phyloP scores from a whole-genome alignment of 2,113 vertebrate species.

The Takifugu bimaculatus region DNA sequence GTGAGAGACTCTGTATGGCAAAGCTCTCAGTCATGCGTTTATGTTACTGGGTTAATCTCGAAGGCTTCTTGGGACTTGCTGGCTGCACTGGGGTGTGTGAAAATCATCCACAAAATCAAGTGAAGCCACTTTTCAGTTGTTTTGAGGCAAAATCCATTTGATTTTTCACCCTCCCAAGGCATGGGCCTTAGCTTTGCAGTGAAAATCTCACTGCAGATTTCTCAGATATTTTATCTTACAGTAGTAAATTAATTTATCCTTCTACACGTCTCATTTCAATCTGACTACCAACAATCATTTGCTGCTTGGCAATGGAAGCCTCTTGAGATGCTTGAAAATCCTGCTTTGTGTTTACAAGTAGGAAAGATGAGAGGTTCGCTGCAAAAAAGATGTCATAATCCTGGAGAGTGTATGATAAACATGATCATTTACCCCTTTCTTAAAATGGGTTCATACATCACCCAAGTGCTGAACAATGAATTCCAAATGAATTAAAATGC shows the following conservation, averaged over 20 bases:
- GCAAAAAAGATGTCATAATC: slow-evolving; percentile 23
- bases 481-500: slow-evolving; percentile 37
- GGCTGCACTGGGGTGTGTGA: slow-evolving; percentile 5
- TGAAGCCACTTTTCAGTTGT: not conserved
- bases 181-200: not conserved
- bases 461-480: too few species aligned
- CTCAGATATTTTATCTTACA: not conserved
- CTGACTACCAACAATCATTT: slow-evolving; percentile 30
- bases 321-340: slow-evolving; percentile 48
- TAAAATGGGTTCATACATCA: too few species aligned
- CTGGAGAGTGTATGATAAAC: slow-evolving; percentile 36
- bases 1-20: not conserved
- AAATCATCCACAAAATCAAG: slow-evolving; percentile 10
- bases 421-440: slow-evolving; percentile 46
- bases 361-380: slow-evolving; percentile 21
- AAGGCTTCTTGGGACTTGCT: slow-evolving; percentile 11
- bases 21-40: slow-evolving; percentile 42
- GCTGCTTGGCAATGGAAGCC: slow-evolving; percentile 38
- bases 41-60: slow-evolving; percentile 33
- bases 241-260: not conserved
- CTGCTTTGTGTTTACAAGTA: slow-evolving; percentile 41
- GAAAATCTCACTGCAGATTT: not conserved
- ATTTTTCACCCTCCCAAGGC: too few species aligned
- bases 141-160: not conserved
- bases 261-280: slow-evolving; percentile 18